Base-by-base conservation (phyloP, 2,113 vertebrate genomes). In the Nycticorax nycticorax region DNA sequence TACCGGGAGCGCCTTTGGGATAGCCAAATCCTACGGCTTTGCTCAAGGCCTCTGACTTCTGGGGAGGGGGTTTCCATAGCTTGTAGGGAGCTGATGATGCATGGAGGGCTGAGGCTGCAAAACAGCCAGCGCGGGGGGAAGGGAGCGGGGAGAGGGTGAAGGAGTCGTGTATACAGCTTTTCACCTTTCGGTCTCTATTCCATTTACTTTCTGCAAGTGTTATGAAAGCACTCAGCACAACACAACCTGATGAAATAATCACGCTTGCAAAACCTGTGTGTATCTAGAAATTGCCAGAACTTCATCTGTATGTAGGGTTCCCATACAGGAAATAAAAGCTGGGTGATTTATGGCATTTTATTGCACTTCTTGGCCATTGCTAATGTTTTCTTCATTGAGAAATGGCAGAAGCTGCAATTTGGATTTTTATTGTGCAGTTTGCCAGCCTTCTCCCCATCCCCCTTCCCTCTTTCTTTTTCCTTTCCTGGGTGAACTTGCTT, bases 371-470 rank as follows among this genome's bases (percentile, higher is more conserved):
- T 96, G 95, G 97, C 91, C 92, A 97, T 97, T 97, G 95, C 96
- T 97, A 97, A 98, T 94, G 95, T 97, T 98, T 98, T 97, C 96
- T 97, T 96, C 96, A 96, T 96, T 97, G 95, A 98, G 93, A 97
- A 97, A 97, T 96, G 97, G 97, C 86, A 95, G 97, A 98, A 98
- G 96, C 94, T 95, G 90, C 78, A 90, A 92, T 97, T 97, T 95
- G 91, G 87, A 95, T 97, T 97, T 98, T 98, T 98, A 97, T 89
- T 96, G 96, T 96, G 95, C 88, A 73, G 59, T 96, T 98, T 69
- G 8, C 87, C 73, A 85, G 88, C 77, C 62, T 92, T 81, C 16
- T 10, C 39, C 80, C 85, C 88, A 80, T 22, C 75, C 85, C 75
- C 85, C 85, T 94, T 89, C 67, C 22, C 19, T 72, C 37, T 57